phyloP scores from a whole-genome alignment of 2,888 invertebrate genomes.

The Synergus laeviventris region DNA sequence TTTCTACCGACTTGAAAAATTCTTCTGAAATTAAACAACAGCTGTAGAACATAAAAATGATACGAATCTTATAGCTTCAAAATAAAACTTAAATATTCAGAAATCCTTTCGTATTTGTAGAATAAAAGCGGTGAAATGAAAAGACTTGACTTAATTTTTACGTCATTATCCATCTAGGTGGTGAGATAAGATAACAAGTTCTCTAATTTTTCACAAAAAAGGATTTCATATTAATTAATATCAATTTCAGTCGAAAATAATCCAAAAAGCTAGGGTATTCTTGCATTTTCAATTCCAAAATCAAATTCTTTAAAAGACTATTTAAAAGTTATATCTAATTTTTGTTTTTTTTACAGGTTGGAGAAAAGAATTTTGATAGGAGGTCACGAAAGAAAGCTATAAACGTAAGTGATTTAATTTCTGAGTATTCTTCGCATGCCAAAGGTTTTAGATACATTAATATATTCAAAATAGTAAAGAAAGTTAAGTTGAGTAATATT shows the following conservation, averaged over 20 bases:
- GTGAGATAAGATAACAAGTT: slow-evolving; percentile 30
- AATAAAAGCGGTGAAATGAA: slow-evolving; percentile 12
- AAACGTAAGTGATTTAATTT: slow-evolving; percentile 20
- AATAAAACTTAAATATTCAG: background rate
- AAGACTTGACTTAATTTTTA: slow-evolving; percentile 23
- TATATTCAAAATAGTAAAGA: no score
- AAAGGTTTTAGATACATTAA: background rate
- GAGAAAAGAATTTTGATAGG: slow-evolving; percentile 1
- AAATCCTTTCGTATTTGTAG: background rate
- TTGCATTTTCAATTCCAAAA: background rate
- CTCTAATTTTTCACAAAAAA: slow-evolving; percentile 4
- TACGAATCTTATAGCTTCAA: background rate
- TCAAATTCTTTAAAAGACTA: background rate
- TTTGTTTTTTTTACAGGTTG: slow-evolving; percentile 1
- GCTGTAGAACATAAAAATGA: background rate
- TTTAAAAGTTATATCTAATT: background rate
- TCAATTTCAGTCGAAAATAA: background rate
- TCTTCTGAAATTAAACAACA: background rate
- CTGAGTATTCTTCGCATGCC: slow-evolving; percentile 8
- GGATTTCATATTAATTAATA: background rate
- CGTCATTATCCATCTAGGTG: slow-evolving; percentile 18
- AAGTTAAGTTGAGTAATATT: no score
- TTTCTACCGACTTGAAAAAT: background rate
- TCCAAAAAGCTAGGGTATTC: background rate
- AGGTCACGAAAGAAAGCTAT: background rate